Conservation (phyloP, 2,888 invertebrate species). For the Lysandra bellargus region DNA sequence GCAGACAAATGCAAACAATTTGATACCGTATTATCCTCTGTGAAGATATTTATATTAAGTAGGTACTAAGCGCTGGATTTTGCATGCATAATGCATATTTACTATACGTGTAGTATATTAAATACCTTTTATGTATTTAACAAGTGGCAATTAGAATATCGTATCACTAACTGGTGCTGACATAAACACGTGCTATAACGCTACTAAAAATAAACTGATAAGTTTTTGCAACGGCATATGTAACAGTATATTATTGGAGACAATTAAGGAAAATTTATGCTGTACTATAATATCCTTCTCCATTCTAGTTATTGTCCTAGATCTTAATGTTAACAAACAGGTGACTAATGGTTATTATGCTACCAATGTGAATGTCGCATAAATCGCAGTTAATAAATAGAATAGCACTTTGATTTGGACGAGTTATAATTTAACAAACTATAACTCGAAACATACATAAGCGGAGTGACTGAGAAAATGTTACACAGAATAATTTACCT, state of each 20-base stretch:
- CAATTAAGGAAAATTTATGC: slow-evolving; percentile 6
- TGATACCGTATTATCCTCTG: not conserved
- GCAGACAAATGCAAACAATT: too few relatives aligned
- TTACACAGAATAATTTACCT: too few relatives aligned
- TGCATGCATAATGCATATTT: not conserved
- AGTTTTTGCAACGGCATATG: not conserved
- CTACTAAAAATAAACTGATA: not conserved
- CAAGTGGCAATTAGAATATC: not conserved
- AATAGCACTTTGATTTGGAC: not conserved
- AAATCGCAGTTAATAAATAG: too few relatives aligned
- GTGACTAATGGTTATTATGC: not conserved
- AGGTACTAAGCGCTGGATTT: not conserved
- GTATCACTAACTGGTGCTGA: not conserved
- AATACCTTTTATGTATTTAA: not conserved
- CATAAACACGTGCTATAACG: not conserved
- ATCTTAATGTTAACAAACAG: too few relatives aligned
- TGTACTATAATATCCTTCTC: not conserved
- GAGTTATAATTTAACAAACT: not conserved
- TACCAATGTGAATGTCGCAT: not conserved
- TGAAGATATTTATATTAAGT: not conserved
- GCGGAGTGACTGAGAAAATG: too few relatives aligned
- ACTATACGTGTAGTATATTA: not conserved
- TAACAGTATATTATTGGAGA: slow-evolving; percentile 11
- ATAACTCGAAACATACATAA: too few relatives aligned
- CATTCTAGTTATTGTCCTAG: not conserved